A percentile compares a stretch with the other conserved stretches of the same genome.
Conservation (phyloP, 2,888 invertebrate genomes). For the Nudaria mundana region DNA sequence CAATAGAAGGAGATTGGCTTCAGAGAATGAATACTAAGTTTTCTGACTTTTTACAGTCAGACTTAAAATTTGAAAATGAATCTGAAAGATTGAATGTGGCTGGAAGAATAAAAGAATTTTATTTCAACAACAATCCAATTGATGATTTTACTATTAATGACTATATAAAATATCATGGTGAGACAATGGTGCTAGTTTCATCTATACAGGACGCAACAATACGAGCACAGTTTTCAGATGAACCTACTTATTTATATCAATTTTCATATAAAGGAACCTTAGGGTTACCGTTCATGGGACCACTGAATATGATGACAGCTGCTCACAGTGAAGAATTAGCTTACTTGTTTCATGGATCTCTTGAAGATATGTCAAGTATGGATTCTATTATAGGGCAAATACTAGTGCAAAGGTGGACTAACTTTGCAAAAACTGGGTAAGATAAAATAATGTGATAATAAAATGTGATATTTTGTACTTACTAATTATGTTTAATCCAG, state of each 20-base stretch:
- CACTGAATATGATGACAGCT: conserved; percentile 46
- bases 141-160: conserved; percentile 33
- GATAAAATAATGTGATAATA: conserved; percentile 20
- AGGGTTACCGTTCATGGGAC: conserved; percentile 50
- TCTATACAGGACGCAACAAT: conserved; percentile 55
- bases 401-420: conserved; percentile 66
- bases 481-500: no score
- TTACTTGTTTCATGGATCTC: conserved; percentile 50
- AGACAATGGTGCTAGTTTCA: conserved; percentile 65
- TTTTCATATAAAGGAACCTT: conserved; percentile 65
- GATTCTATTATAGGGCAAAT: conserved; percentile 54
- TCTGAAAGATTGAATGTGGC: conserved; percentile 37
- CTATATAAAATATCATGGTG: conserved; percentile 60
- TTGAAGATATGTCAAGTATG: conserved; percentile 21
- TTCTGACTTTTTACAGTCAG: conserved; percentile 58
- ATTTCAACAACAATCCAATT: conserved; percentile 46
- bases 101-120: conserved; percentile 46
- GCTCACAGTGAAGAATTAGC: conserved; percentile 67
- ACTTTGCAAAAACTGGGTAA: conserved; percentile 66
- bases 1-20: conserved; percentile 52
- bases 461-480: no score
- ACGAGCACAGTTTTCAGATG: conserved; percentile 37
- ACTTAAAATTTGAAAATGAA: conserved; percentile 49
- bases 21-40: conserved; percentile 58
- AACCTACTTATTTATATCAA: conserved; percentile 58